Evolutionary conservation across 2,797 vertebrate species (phyloP).

Genomic region (Urosaurus nigricauda): DNA sequence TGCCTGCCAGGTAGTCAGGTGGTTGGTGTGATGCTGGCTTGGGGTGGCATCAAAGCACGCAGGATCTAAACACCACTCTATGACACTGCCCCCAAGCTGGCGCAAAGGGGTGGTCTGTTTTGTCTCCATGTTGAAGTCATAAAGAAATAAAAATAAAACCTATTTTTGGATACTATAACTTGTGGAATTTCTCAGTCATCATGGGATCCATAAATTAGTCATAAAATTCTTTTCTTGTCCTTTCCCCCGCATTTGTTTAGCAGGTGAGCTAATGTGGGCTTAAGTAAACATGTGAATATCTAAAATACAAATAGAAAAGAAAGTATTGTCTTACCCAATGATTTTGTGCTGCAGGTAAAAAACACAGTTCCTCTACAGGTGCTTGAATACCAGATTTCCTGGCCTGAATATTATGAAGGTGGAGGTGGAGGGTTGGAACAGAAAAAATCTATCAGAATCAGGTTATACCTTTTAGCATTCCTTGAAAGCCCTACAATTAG

Average conservation of each 20-base stretch:
- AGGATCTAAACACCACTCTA: too few relatives aligned
- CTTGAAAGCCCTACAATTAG: conserved; percentile 64
- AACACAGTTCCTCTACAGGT: conserved; percentile 51
- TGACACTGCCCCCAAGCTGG: too few relatives aligned
- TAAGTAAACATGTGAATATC: conserved; percentile 52
- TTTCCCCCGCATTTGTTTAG: conserved; percentile 54
- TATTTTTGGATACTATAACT: too few relatives aligned
- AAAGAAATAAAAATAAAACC: too few relatives aligned
- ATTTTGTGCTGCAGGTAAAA: conserved; percentile 61
- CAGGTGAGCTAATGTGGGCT: conserved; percentile 32
- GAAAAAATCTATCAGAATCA: conserved; percentile 54
- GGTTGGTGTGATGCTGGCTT: too few relatives aligned
- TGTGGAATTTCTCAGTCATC: too few relatives aligned
- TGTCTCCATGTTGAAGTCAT: too few relatives aligned
- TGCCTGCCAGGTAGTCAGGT: too few relatives aligned
- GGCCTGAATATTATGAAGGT: conserved; percentile 58
- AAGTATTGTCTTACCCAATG: conserved; percentile 56
- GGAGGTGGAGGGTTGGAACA: conserved; percentile 26
- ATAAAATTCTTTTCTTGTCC: conserved; percentile 31
- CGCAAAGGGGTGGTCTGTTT: too few relatives aligned
- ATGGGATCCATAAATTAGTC: neutral
- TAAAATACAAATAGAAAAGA: conserved; percentile 60
- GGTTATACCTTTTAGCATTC: conserved; percentile 61
- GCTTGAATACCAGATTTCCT: conserved; percentile 52
- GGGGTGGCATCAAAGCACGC: too few relatives aligned